Conservation (phyloP, 1,140 invertebrate genomes). For the Stenopsyche tienmushanensis region DNA sequence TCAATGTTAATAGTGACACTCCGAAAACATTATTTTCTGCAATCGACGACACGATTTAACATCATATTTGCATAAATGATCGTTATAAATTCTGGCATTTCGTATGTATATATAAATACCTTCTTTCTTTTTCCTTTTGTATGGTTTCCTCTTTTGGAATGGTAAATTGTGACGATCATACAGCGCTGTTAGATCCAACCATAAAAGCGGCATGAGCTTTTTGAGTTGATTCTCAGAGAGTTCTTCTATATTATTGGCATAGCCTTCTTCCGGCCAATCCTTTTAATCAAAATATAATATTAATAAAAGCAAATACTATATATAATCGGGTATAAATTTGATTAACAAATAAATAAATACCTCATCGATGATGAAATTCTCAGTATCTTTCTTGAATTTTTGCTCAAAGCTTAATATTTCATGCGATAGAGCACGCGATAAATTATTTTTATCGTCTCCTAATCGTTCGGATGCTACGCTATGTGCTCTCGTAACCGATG, state of each 20-base stretch:
- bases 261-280: conserved; percentile 53
- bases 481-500: conserved; percentile 47
- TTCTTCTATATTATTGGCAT: conserved; percentile 60
- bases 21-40: conserved; percentile 81
- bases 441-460: conserved; percentile 38
- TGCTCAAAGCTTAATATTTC: conserved; percentile 57
- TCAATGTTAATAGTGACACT: conserved; percentile 74
- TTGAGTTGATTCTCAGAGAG: conserved; percentile 62
- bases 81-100: conserved; percentile 9
- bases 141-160: conserved; percentile 74
- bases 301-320: neutral
- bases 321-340: neutral
- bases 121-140: conserved; percentile 75
- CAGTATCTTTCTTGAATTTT: conserved; percentile 55
- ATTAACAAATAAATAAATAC: conserved; percentile 41
- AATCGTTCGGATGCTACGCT: conserved; percentile 47
- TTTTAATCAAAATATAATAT: conserved; percentile 39
- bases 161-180: conserved; percentile 76
- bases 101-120: conserved; percentile 41
- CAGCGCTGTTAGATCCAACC: conserved; percentile 76
- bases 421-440: conserved; percentile 41
- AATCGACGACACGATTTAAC: conserved; percentile 47
- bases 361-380: conserved; percentile 52
- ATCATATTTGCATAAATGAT: conserved; percentile 12
- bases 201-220: conserved; percentile 70